Conservation (phyloP, 2,888 invertebrate genomes). For the Sinhomidia bicolor region DNA sequence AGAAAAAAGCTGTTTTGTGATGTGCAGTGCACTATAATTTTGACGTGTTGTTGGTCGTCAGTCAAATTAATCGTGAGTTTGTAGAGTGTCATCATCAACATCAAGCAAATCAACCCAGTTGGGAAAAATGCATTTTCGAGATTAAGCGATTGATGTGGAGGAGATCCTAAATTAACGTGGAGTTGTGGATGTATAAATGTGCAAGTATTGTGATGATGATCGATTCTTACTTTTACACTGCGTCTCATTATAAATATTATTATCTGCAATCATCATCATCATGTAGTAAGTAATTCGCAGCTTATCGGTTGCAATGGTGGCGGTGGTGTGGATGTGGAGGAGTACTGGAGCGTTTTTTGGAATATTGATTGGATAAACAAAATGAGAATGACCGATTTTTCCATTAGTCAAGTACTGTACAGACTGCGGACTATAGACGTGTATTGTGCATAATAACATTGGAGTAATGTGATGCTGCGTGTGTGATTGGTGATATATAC, state of each 20-base stretch:
- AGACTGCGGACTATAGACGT: not conserved
- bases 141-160: slow-evolving; percentile 46
- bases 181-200: not conserved
- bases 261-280: not conserved
- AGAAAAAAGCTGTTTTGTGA: not conserved
- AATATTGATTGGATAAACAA: slow-evolving; percentile 28
- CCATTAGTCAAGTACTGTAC: not conserved
- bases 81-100: not conserved
- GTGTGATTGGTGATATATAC: not conserved
- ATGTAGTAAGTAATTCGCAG: slow-evolving; percentile 17
- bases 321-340: not conserved
- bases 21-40: not conserved
- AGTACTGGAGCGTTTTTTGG: not conserved
- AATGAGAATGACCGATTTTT: slow-evolving; percentile 39
- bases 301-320: slow-evolving; percentile 32
- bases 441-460: not conserved
- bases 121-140: not conserved
- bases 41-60: not conserved
- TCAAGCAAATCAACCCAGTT: too few relatives aligned
- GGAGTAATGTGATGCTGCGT: not conserved
- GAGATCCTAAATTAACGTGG: too few relatives aligned
- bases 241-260: not conserved
- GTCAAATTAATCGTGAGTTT: not conserved
- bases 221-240: not conserved
- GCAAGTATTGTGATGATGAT: not conserved